Conservation (phyloP, 2,888 invertebrate genomes). For the Esperia sulphurella region DNA sequence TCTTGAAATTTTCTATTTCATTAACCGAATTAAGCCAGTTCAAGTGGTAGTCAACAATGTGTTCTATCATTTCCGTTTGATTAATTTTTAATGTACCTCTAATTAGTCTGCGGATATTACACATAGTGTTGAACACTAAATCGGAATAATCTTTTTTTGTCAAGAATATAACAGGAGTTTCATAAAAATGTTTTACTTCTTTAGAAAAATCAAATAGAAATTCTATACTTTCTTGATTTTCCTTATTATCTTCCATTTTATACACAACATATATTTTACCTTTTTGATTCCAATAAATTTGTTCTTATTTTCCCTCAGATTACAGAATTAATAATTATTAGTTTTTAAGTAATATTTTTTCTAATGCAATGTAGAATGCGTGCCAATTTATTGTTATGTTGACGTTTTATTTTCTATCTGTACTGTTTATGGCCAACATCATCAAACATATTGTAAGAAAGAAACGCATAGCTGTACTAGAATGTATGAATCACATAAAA, state of each 20-base stretch:
- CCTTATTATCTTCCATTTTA: background rate
- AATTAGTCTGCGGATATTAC: slow-evolving; percentile 42
- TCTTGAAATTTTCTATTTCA: slow-evolving; percentile 52
- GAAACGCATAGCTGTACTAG: no score
- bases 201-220: slow-evolving; percentile 60
- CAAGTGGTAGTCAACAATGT: slow-evolving; percentile 58
- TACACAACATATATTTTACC: no score
- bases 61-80: slow-evolving; percentile 34
- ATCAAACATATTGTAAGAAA: no score
- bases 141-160: slow-evolving; percentile 60
- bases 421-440: no score
- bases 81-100: slow-evolving; percentile 27
- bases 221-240: slow-evolving; percentile 12
- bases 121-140: slow-evolving; percentile 50
- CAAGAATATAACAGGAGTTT: slow-evolving; percentile 55
- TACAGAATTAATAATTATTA: no score
- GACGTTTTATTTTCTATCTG: no score
- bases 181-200: slow-evolving; percentile 61
- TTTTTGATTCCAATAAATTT: no score
- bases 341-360: no score
- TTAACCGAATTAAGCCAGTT: slow-evolving; percentile 58
- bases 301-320: no score
- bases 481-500: no score
- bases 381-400: no score
- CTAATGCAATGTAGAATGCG: no score